A percentile compares a stretch with the other conserved stretches of the same genome.
phyloP scores from a whole-genome alignment of 1,140 invertebrate genomes.

The roundworm (Caenorhabditis elegans) region WBcel235 BX284604.4:10963501-10964000 shows the following conservation, averaged over 20 bases:
- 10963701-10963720: background rate
- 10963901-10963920: slow-evolving; percentile 7
- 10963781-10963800: slow-evolving; percentile 1
- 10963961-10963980: background rate
- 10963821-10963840: background rate
- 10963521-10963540: no score
- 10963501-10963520: no score
- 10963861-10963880: background rate
- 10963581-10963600: no score
- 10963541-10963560: no score
- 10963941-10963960: background rate
- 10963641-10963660: no score
- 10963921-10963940: background rate
- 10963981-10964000: background rate
- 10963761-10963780: background rate
- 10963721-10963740: background rate
- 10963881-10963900: background rate
- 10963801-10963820: background rate
- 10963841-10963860: background rate
- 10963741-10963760: background rate
- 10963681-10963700: slow-evolving; percentile 12
- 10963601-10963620: no score
- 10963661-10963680: slow-evolving; percentile 10
- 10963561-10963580: no score
- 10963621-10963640: no score